Conservation (phyloP, 2,113 vertebrate genomes). For the Vanacampus margaritifer region DNA sequence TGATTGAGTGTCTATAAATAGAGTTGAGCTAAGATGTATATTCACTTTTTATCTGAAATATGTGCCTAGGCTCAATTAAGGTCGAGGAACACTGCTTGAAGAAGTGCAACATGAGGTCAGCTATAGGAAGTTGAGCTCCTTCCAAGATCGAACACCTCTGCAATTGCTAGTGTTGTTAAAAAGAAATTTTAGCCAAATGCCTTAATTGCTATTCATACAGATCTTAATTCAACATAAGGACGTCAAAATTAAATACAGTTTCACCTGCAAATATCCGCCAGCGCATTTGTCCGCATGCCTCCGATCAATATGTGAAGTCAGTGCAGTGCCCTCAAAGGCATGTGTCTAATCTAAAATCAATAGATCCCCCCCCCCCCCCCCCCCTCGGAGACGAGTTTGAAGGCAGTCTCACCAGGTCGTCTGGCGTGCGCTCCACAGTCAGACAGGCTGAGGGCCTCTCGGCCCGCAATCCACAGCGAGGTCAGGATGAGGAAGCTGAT, state of each 20-base stretch:
- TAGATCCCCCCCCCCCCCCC: not conserved
- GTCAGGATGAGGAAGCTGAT: slow-evolving; percentile 49
- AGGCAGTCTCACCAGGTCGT: slow-evolving; percentile 50
- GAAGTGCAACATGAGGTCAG: too few relatives aligned
- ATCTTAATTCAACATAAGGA: too few relatives aligned
- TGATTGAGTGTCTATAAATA: too few relatives aligned
- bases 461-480: slow-evolving; percentile 45
- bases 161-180: too few relatives aligned
- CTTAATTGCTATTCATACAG: not conserved
- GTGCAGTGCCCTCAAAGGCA: not conserved
- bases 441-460: slow-evolving; percentile 40
- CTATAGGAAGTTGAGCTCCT: too few relatives aligned
- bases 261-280: not conserved
- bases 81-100: too few relatives aligned
- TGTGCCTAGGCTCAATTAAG: too few relatives aligned
- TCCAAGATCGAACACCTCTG: too few relatives aligned
- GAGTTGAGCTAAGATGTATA: too few relatives aligned
- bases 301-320: slow-evolving; percentile 1
- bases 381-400: not conserved
- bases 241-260: not conserved
- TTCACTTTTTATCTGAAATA: too few relatives aligned
- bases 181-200: not conserved
- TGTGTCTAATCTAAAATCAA: slow-evolving; percentile 11
- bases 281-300: not conserved
- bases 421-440: slow-evolving; percentile 50